Base-by-base conservation (phyloP, 2,888 invertebrate species). In the Drosophila recens region DNA sequence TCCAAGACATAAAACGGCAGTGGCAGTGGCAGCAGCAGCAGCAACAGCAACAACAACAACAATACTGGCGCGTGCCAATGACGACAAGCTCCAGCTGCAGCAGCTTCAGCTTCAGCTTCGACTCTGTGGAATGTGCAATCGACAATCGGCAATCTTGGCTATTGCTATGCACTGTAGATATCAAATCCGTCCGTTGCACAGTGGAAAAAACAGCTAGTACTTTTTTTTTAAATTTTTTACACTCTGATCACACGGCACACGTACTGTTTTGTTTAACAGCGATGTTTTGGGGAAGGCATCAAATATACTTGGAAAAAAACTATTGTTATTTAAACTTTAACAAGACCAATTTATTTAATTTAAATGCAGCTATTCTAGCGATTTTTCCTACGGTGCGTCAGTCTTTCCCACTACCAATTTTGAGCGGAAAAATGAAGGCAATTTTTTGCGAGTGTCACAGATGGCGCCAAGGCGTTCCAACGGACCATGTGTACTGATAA, bases 401-500 rank as follows among this genome's bases (percentile, higher is more conserved):
- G 13, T 5, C 6, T 36, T 1, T 11, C 46, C 49, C 57, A 40
- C 23, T 27, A 45, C 40, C 43, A 9, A 83, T 82, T 80, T 80
- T 75, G 66, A 79, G 81, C 73, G 70, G 84, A 87, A 87, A 90
- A 79, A 89, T 89, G 81, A 82, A 86, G 89, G 80, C 82, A 82
- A 90, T 84, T 87, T 81, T 81, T 63, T 62, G 76, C 82, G 72
- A 79, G 78, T 90, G 90, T 90, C 91, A 89, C 78, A 85, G 81
- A 79, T 90, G 91, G 91, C 90, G 90, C 90, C 90, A 91, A 90
- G 89, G 81, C 87, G 87, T 84, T 87, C 73, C 79, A 82, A 53
- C 77, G 77, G 71, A 63, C 80, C 76, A 79, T 79, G 73, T 65
- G 74, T 81, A 83, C 87, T 91, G 91, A 91, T 90, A 90, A 91